Evolutionary conservation across 1,140 invertebrate genomes (phyloP), one percentile per base, ranked within the genome.

Genomic region (Matsumurasca onukii): DNA sequence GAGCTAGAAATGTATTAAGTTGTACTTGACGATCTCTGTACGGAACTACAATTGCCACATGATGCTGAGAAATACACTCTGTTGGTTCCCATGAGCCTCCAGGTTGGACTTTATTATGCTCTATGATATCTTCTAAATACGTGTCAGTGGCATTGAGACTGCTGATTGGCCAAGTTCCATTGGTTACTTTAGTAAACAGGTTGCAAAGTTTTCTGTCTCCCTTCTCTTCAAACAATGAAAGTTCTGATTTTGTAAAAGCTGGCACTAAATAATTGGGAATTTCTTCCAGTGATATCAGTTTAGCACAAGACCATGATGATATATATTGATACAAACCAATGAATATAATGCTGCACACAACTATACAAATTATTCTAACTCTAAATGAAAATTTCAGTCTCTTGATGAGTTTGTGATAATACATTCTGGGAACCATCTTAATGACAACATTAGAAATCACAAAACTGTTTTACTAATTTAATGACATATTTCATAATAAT

Each of bases 31-130:
- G 83, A 75, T 97, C 91, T 69, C 96, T 82, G 76, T 95, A 98
- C 2, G 94, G 94, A 39, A 98, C 84, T 69, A 98, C 88, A 22
- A 98, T 87, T 17, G 94, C 94, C 5, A 94, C 89, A 76, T 89
- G 88, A 74, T 91, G 90, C 24, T 86, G 79, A 1, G 94, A 82
- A 66, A 84, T 82, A 79, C 95, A 97, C 24, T 88, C 77, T 15
- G 81, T 78, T 1, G 94, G 94, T 57, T 80, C 80, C 85, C 86
- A 94, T 69, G 85, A 82, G 0, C 93, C 93, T 39, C 90, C 90
- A 45, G 77, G 78, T 59, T 70, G 63, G 45, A 74, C 68, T 34
- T 74, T 70, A 12, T 68, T 48, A 48, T 64, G 70, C 13, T 15
- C 31, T 20, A 30, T 29, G 13, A 71, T 27, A 3, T 48, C 64